Evolutionary conservation across 2,113 vertebrate genomes (phyloP), one percentile per base, ranked within the genome.

Genomic region (Alethe diademata): DNA sequence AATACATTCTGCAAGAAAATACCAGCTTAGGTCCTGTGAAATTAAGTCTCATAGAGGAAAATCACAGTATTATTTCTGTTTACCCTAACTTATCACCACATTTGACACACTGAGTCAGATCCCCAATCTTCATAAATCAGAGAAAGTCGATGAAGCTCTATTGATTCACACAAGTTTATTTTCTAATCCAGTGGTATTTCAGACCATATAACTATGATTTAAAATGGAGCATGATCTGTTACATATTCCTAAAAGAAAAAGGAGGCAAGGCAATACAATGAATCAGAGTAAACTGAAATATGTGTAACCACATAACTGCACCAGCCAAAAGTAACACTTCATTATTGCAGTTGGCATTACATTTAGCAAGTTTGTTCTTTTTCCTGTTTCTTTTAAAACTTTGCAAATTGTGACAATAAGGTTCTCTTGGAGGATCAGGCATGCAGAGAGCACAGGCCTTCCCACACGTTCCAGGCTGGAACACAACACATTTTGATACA

Each of bases 291-390:
- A 93, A 85, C 28, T 81, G 66, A 83, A 93, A 85, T 79, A 82
- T 28, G 33, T 42, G 47, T 65, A 88, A 95, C 87, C 81, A 83
- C 67, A 62, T 24, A 88, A 48, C n/a, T 42, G 48, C n/a, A 45
- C 31, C 14, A 69, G 54, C 78, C 96, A 96, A 89, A 97, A 93
- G 94, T 96, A 97, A 92, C 87, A 95, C 80, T 95, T 96, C 86
- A 92, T 87, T 95, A 78, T 29, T 93, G 50, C 40, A 64, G 40
- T 93, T 94, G 58, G 78, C 15, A 1, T 89, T 96, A 64, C 20
- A 66, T 47, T 72, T 94, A 85, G 74, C 84, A 85, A 73, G 6
- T 90, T 97, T 92, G 15, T 38, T 90, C 60, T 80, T 80, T 91
- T 93, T 94, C 78, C 51, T 93, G 40, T 90, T 88, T 91, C 95